Conservation (phyloP, 2,888 invertebrate species). For the Trachelus iudaicus region DNA sequence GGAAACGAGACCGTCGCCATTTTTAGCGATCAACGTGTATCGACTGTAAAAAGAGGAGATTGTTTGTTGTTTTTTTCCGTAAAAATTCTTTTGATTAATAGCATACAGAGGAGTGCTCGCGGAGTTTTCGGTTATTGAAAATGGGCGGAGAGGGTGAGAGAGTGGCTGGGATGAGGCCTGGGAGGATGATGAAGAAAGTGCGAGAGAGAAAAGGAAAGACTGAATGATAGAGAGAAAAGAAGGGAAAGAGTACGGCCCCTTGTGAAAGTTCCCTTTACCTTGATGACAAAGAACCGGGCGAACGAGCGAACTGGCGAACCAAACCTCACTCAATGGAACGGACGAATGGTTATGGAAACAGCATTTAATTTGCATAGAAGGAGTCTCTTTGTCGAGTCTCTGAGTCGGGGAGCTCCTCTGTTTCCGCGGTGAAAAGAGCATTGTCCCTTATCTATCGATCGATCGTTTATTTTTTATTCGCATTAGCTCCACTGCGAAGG, state of each 20-base stretch:
- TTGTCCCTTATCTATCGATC: slow-evolving; percentile 66
- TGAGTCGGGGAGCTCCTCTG: slow-evolving; percentile 25
- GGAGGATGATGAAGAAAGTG: slow-evolving; percentile 20
- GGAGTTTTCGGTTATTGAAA: slow-evolving; percentile 59
- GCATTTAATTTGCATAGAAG: slow-evolving; percentile 67
- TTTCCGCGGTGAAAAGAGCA: slow-evolving; percentile 61
- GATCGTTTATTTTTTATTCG: slow-evolving; percentile 65
- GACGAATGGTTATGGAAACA: slow-evolving; percentile 66
- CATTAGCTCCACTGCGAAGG: slow-evolving; percentile 54
- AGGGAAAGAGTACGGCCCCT: slow-evolving; percentile 44
- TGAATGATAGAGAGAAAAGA: neutral
- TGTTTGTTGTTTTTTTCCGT: slow-evolving; percentile 15
- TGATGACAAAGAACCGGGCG: slow-evolving; percentile 62
- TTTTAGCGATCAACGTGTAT: neutral
- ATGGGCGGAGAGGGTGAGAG: slow-evolving; percentile 30
- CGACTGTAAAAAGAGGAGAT: neutral
- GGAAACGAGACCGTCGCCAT: neutral
- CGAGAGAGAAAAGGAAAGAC: slow-evolving; percentile 28
- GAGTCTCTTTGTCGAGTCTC: slow-evolving; percentile 61
- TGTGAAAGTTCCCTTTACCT: slow-evolving; percentile 63
- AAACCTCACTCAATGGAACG: slow-evolving; percentile 65
- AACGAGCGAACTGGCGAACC: slow-evolving; percentile 48
- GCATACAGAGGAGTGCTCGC: slow-evolving; percentile 41
- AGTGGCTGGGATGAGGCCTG: slow-evolving; percentile 38
- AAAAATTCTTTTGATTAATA: slow-evolving; percentile 56